Evolutionary conservation across 92 coral and sea anemone species (phyloP), one percentile per base, ranked within the genome.

Genomic region (Blastomussa wellsi): DNA sequence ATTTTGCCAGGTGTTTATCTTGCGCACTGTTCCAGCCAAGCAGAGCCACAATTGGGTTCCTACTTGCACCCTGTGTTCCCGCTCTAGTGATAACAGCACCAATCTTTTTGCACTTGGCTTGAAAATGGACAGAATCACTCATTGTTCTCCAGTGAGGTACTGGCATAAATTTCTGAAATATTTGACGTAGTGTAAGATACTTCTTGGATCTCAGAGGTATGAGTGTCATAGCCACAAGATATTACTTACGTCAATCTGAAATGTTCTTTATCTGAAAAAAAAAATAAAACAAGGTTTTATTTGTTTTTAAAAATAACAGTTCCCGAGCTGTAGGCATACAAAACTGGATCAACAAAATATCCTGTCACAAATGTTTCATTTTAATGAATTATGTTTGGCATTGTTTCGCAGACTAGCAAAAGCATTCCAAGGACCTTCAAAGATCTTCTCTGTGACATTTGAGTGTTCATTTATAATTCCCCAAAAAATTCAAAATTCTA

Each of bases 1-100:
- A 96, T 69, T 94, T 96, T 37, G 87, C 89, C 72, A 96, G 38
- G 51, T 96, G 90, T 74, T 92, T 94, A 68, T 94, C 92, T 59
- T 65, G 92, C 9, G 97, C 92, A 48, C 93, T 90, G 70, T 96
- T 96, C 98, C 98, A 96, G 35, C 98, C 98, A 36, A 96, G 96
- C 47, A 96, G 80, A 24, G 92, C 92, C 7, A 96, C 98, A 65
- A 94, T 85, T 22, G 98, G 98, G 36, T 67, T 80, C 39, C n/a
- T 62, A n/a, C 67, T 80, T 33, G 32, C 33, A 16, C 80, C 72
- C 24, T 79, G 49, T 66, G 52, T 12, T 52, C 47, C 86, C 49
- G 85, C 13, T 80, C 82, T 87, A 29, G 90, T 84, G 26, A 92
- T 83, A 47, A 92, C 85, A 14, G 89, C 93, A 52, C 95, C 95